Evolutionary conservation across 2,113 vertebrate species (phyloP), one percentile per base, ranked within the genome.

Genomic region (Nematolebias whitei): DNA sequence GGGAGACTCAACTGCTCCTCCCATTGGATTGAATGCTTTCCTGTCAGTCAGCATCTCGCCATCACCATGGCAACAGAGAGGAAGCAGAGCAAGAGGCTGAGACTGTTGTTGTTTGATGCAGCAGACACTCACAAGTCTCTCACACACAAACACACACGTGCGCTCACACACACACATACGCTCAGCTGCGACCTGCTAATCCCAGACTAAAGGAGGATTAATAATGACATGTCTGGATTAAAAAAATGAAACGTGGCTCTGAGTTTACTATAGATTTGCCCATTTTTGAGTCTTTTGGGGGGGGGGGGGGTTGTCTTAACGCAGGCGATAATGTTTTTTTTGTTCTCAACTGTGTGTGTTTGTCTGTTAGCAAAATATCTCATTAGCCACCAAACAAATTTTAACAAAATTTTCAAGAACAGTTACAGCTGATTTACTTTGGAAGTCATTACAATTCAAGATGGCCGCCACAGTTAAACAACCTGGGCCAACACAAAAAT

Each of bases 21-120:
- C 15, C 55, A 91, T 92, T 91, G 88, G 18, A 44, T 61, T 23
- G 15, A 29, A 59, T 18, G 18, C 66, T 19, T 65, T 44, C 24
- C 75, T 64, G 58, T 41, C 67, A 65, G 80, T 84, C 85, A 79
- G 87, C 83, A 67, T 90, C 82, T 48, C 43, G 1, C 11, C 51
- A 55, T 89, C 20, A 85, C 72, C 81, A 70, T 85, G 72, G 81
- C 63, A 76, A 91, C 88, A 90, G 85, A 91, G 88, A 87, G 87
- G 85, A 86, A 88, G 85, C 83, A 23, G 71, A 63, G 49, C 23
- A n/a, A 49, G 19, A 45, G 57, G 59, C 49, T 58, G 61, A 71
- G 26, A 44, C 3, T 12, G 60, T 80, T 74, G 20, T 61, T 44
- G 53, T 2, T 53, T 3, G 48, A 24, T 1, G 11, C 69, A 29